Conservation (phyloP, 1,140 invertebrate genomes). For the Colletes gigas region DNA sequence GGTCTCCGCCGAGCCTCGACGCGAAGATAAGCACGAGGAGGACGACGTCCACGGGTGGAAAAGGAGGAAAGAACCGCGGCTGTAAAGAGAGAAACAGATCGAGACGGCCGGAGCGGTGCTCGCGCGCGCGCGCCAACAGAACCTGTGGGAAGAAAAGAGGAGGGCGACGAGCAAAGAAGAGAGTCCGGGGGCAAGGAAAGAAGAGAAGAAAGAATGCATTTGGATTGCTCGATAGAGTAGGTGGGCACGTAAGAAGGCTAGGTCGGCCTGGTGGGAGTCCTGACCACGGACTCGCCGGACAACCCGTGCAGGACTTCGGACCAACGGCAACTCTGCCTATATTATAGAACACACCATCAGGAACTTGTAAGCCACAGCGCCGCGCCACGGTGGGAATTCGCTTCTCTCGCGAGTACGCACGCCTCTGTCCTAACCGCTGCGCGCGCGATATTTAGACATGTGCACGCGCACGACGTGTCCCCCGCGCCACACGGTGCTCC, state of each 20-base stretch:
- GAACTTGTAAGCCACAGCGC: constrained; percentile 50
- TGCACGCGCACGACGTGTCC: constrained; percentile 4
- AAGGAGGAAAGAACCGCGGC: background rate
- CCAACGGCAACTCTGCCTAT: constrained; percentile 65
- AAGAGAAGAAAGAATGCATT: constrained; percentile 67
- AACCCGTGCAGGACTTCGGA: constrained; percentile 53
- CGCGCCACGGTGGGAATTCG: constrained; percentile 65
- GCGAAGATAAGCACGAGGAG: constrained; percentile 31
- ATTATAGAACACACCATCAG: constrained; percentile 62
- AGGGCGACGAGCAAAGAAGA: constrained; percentile 42
- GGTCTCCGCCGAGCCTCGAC: constrained; percentile 44
- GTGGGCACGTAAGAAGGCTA: constrained; percentile 67
- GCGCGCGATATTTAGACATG: constrained; percentile 32
- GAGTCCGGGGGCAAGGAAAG: constrained; percentile 41
- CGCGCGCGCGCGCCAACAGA: constrained; percentile 23
- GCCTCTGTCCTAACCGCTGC: background rate
- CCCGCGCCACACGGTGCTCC: too few species aligned
- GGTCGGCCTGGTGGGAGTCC: constrained; percentile 64
- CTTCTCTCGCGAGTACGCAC: constrained; percentile 43
- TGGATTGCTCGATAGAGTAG: constrained; percentile 71
- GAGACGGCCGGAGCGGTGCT: background rate
- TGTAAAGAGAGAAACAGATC: constrained; percentile 43
- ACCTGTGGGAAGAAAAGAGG: constrained; percentile 38
- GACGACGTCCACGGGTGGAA: constrained; percentile 14
- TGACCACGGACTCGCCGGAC: constrained; percentile 54